Evolutionary conservation across 2,888 invertebrate genomes (phyloP), one percentile per base, ranked within the genome.

Genomic region (Molanna angustata): DNA sequence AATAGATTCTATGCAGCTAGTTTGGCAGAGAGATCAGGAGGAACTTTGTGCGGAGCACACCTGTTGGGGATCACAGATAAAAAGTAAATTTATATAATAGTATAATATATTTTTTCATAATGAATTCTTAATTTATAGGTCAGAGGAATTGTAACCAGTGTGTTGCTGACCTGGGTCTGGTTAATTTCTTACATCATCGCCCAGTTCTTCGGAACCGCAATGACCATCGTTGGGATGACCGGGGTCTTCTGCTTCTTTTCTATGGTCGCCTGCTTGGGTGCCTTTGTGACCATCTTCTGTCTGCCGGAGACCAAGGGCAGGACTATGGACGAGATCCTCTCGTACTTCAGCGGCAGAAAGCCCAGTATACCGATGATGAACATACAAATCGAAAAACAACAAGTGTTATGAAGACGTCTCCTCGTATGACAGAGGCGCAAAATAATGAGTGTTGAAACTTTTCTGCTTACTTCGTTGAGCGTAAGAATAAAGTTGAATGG

Each of bases 121-220:
- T n/a, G n/a, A n/a, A n/a, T n/a, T n/a, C n/a, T n/a, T n/a, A n/a
- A n/a, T n/a, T 67, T 67, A 17, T 67, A 71, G 70, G 66, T 72
- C 18, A 65, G 73, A 35, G 70, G 70, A 0, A 69, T 69, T 54
- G 64, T 69, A 1, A 62, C 70, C 42, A 72, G 72, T 1, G 66
- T 68, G 40, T 63, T 69, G 14, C 65, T 71, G 1, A 68, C 69
- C 0, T 71, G 71, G 59, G 67, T 69, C 1, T 76, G 72, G 69
- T 66, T 71, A 11, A 57, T 65, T 19, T 62, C 71, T 2, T 70
- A 67, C 54, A 14, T 66, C 13, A 22, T 58, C 9, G 53, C 53
- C 4, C 46, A 53, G 21, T 45, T 50, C 32, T 58, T 50, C 35
- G 17, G 37, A 6, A 21, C 46, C 3, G 39, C 52, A 1, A 51